Conservation (phyloP, 1,140 invertebrate genomes). For the Euwallacea similis region DNA sequence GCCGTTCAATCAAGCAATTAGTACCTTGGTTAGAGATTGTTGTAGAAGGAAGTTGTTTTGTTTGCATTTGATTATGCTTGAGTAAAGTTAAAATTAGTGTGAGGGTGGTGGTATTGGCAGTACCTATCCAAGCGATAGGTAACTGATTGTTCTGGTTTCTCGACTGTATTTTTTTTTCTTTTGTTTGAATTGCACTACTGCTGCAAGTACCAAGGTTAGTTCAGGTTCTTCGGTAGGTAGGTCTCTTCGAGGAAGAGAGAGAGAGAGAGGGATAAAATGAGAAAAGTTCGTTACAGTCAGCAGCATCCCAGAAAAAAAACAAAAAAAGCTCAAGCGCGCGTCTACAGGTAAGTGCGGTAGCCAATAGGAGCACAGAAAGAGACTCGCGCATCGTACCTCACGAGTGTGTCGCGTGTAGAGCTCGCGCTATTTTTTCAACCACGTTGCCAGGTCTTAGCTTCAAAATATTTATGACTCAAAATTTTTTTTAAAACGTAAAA, state of each 20-base stretch:
- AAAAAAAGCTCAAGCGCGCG: slow-evolving; percentile 28
- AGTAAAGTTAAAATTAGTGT: no score
- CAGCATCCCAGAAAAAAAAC: slow-evolving; percentile 31
- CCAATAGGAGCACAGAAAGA: slow-evolving; percentile 23
- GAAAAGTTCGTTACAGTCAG: slow-evolving; percentile 36
- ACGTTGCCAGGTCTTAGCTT: slow-evolving; percentile 11
- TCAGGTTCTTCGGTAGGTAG: no score
- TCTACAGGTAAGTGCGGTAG: slow-evolving; percentile 28
- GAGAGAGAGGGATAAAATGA: slow-evolving; percentile 17
- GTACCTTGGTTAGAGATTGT: neutral
- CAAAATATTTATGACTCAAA: neutral
- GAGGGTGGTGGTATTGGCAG: no score
- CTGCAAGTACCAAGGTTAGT: no score
- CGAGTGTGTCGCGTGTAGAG: slow-evolving; percentile 41
- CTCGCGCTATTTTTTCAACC: slow-evolving; percentile 31
- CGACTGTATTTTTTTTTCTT: no score
- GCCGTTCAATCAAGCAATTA: neutral
- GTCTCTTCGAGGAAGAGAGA: no score
- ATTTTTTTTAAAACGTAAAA: slow-evolving; percentile 1
- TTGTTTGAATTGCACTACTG: no score
- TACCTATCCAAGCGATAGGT: no score
- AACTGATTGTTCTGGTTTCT: no score
- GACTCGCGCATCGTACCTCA: slow-evolving; percentile 26
- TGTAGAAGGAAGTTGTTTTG: no score
- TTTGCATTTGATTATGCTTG: no score